Base-by-base conservation (phyloP, 2,113 vertebrate genomes). In the Poeciliopsis occidentalis region DNA sequence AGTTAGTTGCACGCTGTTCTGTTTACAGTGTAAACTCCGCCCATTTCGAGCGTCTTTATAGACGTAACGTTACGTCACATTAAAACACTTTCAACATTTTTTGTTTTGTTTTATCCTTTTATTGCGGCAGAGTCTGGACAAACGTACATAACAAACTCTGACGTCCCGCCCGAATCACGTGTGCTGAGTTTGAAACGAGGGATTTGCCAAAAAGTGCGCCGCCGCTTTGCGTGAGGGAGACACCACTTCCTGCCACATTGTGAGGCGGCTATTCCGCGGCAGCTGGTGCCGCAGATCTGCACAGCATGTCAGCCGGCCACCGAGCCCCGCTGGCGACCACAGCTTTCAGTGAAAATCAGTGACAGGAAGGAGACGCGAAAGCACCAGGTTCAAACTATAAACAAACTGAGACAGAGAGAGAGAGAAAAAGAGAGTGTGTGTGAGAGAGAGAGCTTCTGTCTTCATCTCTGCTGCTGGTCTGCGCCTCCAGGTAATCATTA, bases 171-270 rank as follows among this genome's bases (percentile, higher is more conserved):
- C 22, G 8, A 34, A 60, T 71, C 83, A 85, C 80, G 73, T 85
- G 80, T 5, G 10, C 64, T 37, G 4, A 27, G 15, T 74, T 19
- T 19, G 2, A 26, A 7, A 76, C 44, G 60, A 81, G 44, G 83
- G 27, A 67, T 84, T 82, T 84, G 81, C 83, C 0, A 73, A 34
- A 87, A 65, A 75, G 0, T 79, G 81, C 51, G 1, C 19, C 66
- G 0, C 61, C 4, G 0, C 8, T 39, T 11, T 17, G 0, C 3
- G 1, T 29, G 26, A 76, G 22, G 0, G 26, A 30, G 1, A 8
- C 3, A 6, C 17, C 13, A 76, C 88, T 91, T 94, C 93, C 93
- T 93, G 93, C 85, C 79, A 88, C 8, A 87, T 91, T 31, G 82
- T 91, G 87, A 81, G 51, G 24, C 60, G 0, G 30, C n/a, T 44